A percentile compares a stretch with the other conserved stretches of the same genome.
Evolutionary conservation across 2,888 invertebrate species (phyloP).

Genomic region (Sylvicola fuscatus): DNA sequence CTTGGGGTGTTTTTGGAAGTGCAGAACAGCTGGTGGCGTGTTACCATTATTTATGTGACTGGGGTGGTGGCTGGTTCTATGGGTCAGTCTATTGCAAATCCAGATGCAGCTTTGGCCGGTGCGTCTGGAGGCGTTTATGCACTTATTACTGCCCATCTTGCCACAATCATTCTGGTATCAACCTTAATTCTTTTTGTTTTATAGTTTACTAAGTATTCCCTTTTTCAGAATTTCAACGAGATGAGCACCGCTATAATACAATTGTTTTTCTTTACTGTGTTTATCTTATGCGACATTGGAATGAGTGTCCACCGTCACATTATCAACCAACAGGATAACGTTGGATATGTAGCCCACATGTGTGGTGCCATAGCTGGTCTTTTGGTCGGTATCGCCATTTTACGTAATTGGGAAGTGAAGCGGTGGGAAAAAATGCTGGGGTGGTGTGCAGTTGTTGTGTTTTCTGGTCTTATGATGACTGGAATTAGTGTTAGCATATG

Average conservation of each 20-base stretch:
- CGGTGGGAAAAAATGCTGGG: constrained; percentile 65
- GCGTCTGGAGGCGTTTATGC: constrained; percentile 94
- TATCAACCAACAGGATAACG: constrained; percentile 45
- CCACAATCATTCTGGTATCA: constrained; percentile 69
- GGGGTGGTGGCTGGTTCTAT: constrained; percentile 73
- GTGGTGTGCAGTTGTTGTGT: constrained; percentile 59
- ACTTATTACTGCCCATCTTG: constrained; percentile 78
- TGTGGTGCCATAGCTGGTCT: constrained; percentile 75
- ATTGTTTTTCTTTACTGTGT: constrained; percentile 56
- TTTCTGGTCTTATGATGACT: constrained; percentile 44
- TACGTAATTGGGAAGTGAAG: constrained; percentile 61
- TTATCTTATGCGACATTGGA: constrained; percentile 69
- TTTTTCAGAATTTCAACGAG: constrained; percentile 77
- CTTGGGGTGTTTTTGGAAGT: constrained; percentile 89
- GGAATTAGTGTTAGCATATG: constrained; percentile 55
- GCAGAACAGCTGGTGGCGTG: constrained; percentile 91
- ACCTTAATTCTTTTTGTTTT: no score
- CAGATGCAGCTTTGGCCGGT: constrained; percentile 65
- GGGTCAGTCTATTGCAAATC: constrained; percentile 62
- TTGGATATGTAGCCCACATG: constrained; percentile 87
- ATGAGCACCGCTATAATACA: constrained; percentile 88
- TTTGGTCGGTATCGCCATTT: constrained; percentile 60
- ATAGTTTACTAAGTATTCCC: constrained; percentile 4
- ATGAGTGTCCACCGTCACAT: constrained; percentile 80
- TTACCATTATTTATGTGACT: constrained; percentile 60